Percentiles rank a stretch among this genome's conserved stretches.
Evolutionary conservation across 2,797 vertebrate genomes (phyloP).

Genomic region (Characodon lateralis): DNA sequence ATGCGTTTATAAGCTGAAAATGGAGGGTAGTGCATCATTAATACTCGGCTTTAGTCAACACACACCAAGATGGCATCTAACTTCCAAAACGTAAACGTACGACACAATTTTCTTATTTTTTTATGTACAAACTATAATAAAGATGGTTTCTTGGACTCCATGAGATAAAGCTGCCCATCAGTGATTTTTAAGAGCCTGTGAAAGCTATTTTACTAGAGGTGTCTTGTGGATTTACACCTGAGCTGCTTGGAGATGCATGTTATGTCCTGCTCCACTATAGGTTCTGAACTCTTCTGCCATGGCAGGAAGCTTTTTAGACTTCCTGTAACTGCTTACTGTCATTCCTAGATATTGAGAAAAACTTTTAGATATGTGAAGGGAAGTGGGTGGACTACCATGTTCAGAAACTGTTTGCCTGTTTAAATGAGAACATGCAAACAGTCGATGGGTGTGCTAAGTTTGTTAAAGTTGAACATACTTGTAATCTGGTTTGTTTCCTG

Average conservation of each 20-base stretch:
- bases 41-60: background rate
- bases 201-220: background rate
- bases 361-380: background rate
- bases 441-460: background rate
- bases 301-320: background rate
- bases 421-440: background rate
- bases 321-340: background rate
- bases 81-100: background rate
- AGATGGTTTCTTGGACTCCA: background rate
- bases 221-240: background rate
- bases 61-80: background rate
- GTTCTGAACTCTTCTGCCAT: background rate
- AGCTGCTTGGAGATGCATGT: background rate
- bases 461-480: background rate
- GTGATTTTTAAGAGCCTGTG: background rate
- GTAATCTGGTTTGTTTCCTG: background rate
- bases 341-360: background rate
- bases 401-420: background rate
- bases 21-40: background rate
- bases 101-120: background rate
- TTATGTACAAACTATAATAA: background rate
- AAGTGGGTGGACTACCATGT: background rate
- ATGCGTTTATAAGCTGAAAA: background rate
- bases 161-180: background rate
- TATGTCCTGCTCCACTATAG: background rate